A percentile compares a stretch with the other conserved stretches of the same genome.
Evolutionary conservation across 2,888 invertebrate genomes (phyloP).

Genomic region (Aphidoletes aphidimyza): DNA sequence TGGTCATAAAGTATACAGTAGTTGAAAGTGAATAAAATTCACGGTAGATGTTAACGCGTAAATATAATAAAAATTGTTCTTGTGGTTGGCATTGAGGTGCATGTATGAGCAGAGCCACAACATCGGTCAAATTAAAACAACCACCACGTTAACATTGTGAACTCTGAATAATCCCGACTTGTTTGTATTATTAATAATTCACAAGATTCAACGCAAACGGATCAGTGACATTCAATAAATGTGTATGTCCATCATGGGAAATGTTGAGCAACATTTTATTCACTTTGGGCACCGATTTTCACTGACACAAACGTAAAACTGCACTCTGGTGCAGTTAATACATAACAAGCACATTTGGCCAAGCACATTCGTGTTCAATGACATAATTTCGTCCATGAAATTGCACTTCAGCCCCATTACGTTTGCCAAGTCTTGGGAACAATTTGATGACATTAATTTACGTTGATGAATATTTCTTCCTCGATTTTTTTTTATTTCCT

Average conservation of each 20-base stretch:
- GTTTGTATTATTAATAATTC: conserved; percentile 19
- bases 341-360: too few relatives aligned
- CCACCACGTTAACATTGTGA: neutral
- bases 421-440: neutral
- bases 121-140: neutral
- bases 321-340: neutral
- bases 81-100: neutral
- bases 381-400: too few relatives aligned
- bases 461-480: neutral
- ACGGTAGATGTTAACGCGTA: neutral
- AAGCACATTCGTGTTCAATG: too few relatives aligned
- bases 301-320: neutral
- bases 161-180: neutral
- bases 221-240: neutral
- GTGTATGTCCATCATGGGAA: neutral
- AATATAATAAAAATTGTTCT: neutral
- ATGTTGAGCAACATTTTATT: neutral
- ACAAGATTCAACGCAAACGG: neutral
- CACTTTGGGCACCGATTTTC: neutral
- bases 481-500: neutral
- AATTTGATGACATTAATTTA: neutral
- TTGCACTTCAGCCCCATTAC: too few relatives aligned
- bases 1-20: neutral
- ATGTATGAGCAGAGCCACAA: neutral
- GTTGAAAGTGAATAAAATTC: neutral